Evolutionary conservation across 2,113 vertebrate genomes (phyloP).

Genomic region (Peromyscus californicus): DNA sequence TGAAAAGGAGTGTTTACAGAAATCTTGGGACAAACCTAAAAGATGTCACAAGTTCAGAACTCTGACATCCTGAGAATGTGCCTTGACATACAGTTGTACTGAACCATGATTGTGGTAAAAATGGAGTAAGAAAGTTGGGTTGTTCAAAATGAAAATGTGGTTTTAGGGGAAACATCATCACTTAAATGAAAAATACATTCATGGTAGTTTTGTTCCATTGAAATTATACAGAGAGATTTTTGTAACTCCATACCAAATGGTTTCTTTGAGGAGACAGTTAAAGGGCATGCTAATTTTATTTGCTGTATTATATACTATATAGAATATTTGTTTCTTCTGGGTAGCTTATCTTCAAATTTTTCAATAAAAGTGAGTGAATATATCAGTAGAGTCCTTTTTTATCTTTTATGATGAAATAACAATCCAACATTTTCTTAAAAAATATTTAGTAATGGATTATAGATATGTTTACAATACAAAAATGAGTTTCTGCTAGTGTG

Average conservation of each 20-base stretch:
- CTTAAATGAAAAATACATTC: not conserved
- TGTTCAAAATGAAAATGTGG: not conserved
- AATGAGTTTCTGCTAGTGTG: not conserved
- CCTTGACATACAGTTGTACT: not conserved
- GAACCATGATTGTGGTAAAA: not conserved
- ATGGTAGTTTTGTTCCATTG: not conserved
- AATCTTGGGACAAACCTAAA: not conserved
- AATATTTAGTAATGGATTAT: not conserved
- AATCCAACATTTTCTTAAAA: conserved; percentile 12
- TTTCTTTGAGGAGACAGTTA: not conserved
- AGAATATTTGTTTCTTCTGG: not conserved
- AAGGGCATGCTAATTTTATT: not conserved
- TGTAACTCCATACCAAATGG: not conserved
- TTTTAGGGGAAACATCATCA: not conserved
- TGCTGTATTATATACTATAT: not conserved
- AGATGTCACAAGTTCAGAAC: not conserved
- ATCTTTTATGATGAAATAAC: not conserved
- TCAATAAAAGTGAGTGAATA: not conserved
- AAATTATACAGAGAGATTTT: not conserved
- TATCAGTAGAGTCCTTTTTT: not conserved
- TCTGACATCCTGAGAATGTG: not conserved
- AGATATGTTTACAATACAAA: not conserved
- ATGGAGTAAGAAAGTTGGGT: not conserved
- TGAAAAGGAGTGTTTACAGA: not conserved
- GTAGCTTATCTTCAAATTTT: not conserved